Base-by-base conservation (phyloP, 1,140 invertebrate genomes). In the Augochlora pura region DNA sequence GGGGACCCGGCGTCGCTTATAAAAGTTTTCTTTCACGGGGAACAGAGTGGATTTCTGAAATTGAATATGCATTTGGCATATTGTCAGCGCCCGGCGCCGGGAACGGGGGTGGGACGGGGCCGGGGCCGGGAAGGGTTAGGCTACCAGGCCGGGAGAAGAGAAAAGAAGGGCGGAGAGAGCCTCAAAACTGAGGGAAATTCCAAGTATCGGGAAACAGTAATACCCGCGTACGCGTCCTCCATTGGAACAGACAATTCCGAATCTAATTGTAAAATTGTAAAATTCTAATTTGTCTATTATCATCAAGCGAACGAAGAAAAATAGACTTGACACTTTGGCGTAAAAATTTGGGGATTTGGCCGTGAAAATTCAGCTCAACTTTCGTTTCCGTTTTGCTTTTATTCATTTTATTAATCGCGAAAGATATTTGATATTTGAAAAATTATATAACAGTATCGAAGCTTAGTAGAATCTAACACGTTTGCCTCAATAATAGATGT, bases 11-110 rank as follows among this genome's bases (percentile, higher is more conserved):
- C 62, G 65, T 66, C 79, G 76, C 79, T 83, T 86, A 78, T 77
- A 81, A 75, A 85, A 78, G 71, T 85, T 77, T 73, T 81, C 67
- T 74, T 67, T 76, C 72, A 46, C 23, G 54, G 10, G 57, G 66
- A 79, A 69, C 46, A 71, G 68, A 86, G 81, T 75, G 69, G 78
- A 77, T 79, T 85, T 79, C 67, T 77, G 65, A 83, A 85, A 88
- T 88, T 88, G 85, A 88, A 88, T 87, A 88, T 88, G 83, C 86
- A 87, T 88, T 87, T 84, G 82, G 82, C 70, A 77, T 85, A 85
- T 81, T 81, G 65, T 84, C 79, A 75, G 79, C 21, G 83, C 60
- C 46, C 54, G 64, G 10, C 32, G 49, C 9, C n/a, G 38, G 10
- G 52, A 60, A 60, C 66, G 72, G 63, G 46, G 25, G 27, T 38